Evolutionary conservation across 2,113 vertebrate species (phyloP).

Genomic region (Diphyllodes magnificus): DNA sequence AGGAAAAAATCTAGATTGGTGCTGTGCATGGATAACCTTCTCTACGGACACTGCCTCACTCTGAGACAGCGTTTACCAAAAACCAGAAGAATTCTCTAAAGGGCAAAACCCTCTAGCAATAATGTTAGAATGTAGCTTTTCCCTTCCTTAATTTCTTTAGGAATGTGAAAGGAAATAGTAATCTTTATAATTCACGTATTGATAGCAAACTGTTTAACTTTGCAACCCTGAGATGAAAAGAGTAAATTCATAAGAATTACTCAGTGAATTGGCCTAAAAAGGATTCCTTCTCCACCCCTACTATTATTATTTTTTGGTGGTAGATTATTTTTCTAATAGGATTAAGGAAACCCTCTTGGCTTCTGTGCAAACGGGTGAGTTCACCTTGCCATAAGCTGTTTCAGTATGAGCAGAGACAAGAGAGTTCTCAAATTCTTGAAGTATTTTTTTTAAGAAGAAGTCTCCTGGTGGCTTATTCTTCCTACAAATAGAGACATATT

Average conservation of each 20-base stretch:
- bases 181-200: neutral
- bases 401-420: neutral
- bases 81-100: neutral
- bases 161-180: neutral
- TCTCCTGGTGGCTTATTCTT: neutral
- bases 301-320: slow-evolving; percentile 9
- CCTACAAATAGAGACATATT: neutral
- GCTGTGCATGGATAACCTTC: neutral
- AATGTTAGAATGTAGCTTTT: neutral
- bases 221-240: neutral
- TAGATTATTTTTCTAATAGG: slow-evolving; percentile 46
- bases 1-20: neutral
- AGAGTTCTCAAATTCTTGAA: neutral
- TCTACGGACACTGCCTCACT: neutral
- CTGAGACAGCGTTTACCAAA: neutral
- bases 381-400: slow-evolving; percentile 26
- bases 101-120: neutral
- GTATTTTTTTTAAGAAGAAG: neutral
- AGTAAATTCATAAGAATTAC: neutral
- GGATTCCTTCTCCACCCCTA: neutral
- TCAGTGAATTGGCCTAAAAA: neutral
- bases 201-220: neutral
- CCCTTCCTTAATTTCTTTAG: neutral
- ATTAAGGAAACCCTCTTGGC: slow-evolving; percentile 9
- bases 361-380: slow-evolving; percentile 12